phyloP scores from a whole-genome alignment of 2,113 vertebrate genomes.

The Lontra canadensis region DNA sequence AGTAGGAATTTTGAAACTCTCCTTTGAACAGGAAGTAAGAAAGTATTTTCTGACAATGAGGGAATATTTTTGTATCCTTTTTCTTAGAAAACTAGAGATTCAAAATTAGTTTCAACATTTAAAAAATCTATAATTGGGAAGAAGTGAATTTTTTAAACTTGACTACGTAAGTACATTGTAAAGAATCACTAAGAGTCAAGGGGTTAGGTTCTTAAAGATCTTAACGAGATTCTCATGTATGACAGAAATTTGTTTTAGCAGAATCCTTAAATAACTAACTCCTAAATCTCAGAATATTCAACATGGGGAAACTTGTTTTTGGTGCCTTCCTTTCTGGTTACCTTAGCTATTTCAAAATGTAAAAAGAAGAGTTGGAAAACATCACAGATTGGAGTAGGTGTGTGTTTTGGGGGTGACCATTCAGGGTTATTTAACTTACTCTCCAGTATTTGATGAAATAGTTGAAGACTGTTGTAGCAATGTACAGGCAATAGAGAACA shows the following conservation, averaged over 20 bases:
- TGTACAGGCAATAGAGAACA: conserved; percentile 95
- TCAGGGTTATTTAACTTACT: conserved; percentile 87
- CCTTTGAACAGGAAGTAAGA: conserved; percentile 7
- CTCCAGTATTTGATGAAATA: conserved; percentile 99
- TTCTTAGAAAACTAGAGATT: conserved; percentile 23
- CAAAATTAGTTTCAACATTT: conserved; percentile 55
- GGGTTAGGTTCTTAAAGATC: neutral
- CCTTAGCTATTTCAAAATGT: conserved; percentile 45
- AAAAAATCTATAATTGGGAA: conserved; percentile 29
- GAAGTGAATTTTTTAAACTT: conserved; percentile 9
- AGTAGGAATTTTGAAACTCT: neutral
- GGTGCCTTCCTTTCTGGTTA: neutral
- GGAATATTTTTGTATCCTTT: neutral
- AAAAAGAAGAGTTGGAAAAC: neutral
- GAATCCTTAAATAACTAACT: conserved; percentile 22
- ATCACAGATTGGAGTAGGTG: neutral
- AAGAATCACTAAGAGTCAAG: conserved; percentile 12
- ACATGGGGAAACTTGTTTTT: neutral
- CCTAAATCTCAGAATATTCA: conserved; percentile 34
- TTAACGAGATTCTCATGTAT: neutral
- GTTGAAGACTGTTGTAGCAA: conserved; percentile 94
- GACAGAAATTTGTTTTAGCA: neutral
- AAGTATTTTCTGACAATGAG: conserved; percentile 37
- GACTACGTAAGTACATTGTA: neutral
- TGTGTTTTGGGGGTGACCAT: neutral